phyloP scores from a whole-genome alignment of 2,113 vertebrate genomes.

The Nannospalax galili region DNA sequence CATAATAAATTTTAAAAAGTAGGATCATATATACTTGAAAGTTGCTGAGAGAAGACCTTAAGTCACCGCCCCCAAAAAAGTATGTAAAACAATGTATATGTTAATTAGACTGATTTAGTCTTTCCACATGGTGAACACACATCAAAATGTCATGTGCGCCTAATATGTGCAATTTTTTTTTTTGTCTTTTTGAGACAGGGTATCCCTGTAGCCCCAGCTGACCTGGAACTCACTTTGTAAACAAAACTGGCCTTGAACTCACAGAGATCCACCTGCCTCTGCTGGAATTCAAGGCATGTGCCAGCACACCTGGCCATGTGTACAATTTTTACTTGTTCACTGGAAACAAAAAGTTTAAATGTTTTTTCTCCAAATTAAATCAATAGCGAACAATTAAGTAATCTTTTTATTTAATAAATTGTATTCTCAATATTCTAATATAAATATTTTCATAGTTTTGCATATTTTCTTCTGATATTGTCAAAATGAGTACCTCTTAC shows the following conservation, averaged over 20 bases:
- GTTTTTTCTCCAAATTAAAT: neutral
- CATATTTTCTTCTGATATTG: neutral
- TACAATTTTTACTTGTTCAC: neutral
- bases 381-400: neutral
- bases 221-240: too few relatives aligned
- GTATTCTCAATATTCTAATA: neutral
- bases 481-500: neutral
- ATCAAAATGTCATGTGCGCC: neutral
- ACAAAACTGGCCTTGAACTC: too few relatives aligned
- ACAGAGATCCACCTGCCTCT: too few relatives aligned
- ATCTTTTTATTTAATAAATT: neutral
- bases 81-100: neutral
- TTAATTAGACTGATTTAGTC: neutral
- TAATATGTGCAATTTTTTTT: neutral
- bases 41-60: neutral
- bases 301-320: too few relatives aligned
- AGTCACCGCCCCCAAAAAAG: neutral
- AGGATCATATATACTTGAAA: neutral
- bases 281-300: too few relatives aligned
- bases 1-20: neutral
- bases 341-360: neutral
- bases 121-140: neutral
- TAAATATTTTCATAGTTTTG: conserved; percentile 14
- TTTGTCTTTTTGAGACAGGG: too few relatives aligned
- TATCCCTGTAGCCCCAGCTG: too few relatives aligned